phyloP scores from a whole-genome alignment of 2,797 vertebrate species.

The Sebastiscus albofasciatus region DNA sequence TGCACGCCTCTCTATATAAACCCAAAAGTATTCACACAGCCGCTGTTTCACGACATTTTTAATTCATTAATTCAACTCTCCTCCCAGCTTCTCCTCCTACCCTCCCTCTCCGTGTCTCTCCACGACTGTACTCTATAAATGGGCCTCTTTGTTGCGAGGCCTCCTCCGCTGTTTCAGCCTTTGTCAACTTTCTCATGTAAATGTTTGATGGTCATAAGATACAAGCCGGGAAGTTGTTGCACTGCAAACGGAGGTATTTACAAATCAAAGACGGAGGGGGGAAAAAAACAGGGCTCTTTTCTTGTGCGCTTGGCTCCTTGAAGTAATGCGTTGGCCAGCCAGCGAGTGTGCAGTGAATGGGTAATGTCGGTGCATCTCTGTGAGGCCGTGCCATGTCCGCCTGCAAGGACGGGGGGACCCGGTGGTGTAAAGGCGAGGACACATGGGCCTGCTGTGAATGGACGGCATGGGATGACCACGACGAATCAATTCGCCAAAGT shows the following conservation, averaged over 20 bases:
- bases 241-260: conserved; percentile 59
- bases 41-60: conserved; percentile 77
- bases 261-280: conserved; percentile 53
- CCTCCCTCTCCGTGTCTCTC: conserved; percentile 59
- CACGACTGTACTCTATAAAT: conserved; percentile 76
- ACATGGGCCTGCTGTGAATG: conserved; percentile 47
- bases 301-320: conserved; percentile 48
- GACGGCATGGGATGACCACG: conserved; percentile 14
- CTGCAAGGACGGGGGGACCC: conserved; percentile 32
- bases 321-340: conserved; percentile 49
- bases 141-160: conserved; percentile 79
- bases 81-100: conserved; percentile 76
- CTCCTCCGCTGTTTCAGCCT: conserved; percentile 80
- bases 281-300: conserved; percentile 20
- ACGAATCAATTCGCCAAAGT: conserved; percentile 27
- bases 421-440: conserved; percentile 20
- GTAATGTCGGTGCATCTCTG: conserved; percentile 58
- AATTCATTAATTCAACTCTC: conserved; percentile 84
- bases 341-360: conserved; percentile 49
- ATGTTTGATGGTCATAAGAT: conserved; percentile 79
- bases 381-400: conserved; percentile 75
- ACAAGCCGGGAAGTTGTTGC: conserved; percentile 74
- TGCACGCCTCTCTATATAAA: conserved; percentile 69
- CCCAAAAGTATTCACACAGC: conserved; percentile 69
- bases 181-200: conserved; percentile 83